These are phyloP conservation scores for Tanytarsus gracilentus DNA, from an alignment of 2,888 invertebrate species.

Conservation along the genomic window DNA sequence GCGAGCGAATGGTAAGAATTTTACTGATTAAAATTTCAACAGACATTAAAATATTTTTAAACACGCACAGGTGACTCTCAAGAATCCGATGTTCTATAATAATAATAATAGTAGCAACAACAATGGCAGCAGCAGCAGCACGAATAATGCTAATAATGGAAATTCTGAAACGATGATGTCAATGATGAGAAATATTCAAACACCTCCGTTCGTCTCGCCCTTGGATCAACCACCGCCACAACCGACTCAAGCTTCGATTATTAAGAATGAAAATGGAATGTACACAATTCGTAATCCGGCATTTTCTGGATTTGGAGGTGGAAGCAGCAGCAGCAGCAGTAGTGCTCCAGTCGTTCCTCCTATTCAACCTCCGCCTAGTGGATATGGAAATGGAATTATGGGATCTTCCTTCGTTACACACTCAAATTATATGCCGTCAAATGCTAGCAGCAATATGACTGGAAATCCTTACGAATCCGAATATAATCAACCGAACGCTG, in stretches of 20 bases:
- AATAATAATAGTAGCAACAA: conserved; percentile 34
- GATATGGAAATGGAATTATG: neutral
- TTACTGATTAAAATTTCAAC: too few relatives aligned
- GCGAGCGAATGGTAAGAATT: conserved; percentile 50
- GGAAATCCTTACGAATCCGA: neutral
- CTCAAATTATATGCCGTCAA: too few relatives aligned
- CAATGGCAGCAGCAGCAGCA: neutral
- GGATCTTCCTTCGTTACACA: neutral
- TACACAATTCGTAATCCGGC: conserved; percentile 72
- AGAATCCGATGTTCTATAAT: conserved; percentile 69
- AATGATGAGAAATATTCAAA: conserved; percentile 35
- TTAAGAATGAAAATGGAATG: conserved; percentile 68
- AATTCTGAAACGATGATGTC: conserved; percentile 15
- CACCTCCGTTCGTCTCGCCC: conserved; percentile 32
- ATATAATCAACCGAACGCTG: too few relatives aligned
- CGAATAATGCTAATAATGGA: conserved; percentile 39
- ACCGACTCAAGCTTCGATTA: conserved; percentile 56
- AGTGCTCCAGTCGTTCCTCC: neutral
- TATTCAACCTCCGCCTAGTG: neutral
- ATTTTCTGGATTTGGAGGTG: conserved; percentile 35
- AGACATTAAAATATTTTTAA: too few relatives aligned
- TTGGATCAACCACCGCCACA: conserved; percentile 33
- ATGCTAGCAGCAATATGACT: neutral
- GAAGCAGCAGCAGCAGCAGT: neutral
- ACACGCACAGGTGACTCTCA: too few relatives aligned